phyloP scores from a whole-genome alignment of 2,797 vertebrate genomes.

The Glyptemys insculpta region DNA sequence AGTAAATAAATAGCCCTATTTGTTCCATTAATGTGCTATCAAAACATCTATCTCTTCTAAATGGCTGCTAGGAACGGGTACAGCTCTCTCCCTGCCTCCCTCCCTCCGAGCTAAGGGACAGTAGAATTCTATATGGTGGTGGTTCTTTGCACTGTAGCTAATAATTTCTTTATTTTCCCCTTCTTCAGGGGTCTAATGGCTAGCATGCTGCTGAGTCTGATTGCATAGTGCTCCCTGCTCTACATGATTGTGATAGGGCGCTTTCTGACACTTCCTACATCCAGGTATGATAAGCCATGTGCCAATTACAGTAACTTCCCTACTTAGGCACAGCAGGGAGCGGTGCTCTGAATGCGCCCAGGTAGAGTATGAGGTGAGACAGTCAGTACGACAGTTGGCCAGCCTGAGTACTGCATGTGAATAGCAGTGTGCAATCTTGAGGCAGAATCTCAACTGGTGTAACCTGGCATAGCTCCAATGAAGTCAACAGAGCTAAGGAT shows the following conservation, averaged over 20 bases:
- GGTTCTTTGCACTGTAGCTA: neutral
- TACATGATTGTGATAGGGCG: neutral
- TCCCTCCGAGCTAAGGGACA: neutral
- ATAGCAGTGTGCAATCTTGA: neutral
- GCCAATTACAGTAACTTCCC: neutral
- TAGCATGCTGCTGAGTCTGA: neutral
- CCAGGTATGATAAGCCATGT: neutral
- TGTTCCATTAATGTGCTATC: neutral
- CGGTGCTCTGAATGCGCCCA: neutral
- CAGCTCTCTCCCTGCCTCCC: neutral
- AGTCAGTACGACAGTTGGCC: rapidly evolving
- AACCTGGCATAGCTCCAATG: neutral
- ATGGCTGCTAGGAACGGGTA: neutral
- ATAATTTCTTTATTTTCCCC: neutral
- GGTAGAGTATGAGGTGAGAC: rapidly evolving
- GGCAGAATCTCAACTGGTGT: neutral
- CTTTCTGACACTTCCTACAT: neutral
- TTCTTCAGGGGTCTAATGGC: neutral
- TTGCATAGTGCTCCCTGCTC: neutral
- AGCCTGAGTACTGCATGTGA: neutral
- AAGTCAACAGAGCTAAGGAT: slow-evolving; percentile 16
- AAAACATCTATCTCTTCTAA: neutral
- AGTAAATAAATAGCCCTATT: neutral
- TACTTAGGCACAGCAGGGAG: neutral
- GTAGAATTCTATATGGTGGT: too few relatives aligned